Conservation (phyloP, 1,140 invertebrate genomes). For the Magallana gigas region DNA sequence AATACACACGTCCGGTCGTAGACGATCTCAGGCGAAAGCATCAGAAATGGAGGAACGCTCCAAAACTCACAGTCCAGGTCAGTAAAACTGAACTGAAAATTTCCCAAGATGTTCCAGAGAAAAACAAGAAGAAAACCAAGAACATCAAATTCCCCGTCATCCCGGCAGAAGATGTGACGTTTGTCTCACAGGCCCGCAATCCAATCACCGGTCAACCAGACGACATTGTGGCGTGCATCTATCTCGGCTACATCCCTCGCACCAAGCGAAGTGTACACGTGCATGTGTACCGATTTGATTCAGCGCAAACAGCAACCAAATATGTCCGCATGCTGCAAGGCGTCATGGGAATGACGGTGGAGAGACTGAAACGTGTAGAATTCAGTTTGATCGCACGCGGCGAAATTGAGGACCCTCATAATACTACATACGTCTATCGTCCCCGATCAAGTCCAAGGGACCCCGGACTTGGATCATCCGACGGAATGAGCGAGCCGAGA, state of each 20-base stretch:
- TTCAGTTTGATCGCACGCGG: slow-evolving; percentile 70
- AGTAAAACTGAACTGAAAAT: slow-evolving; percentile 96
- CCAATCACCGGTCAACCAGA: slow-evolving; percentile 79
- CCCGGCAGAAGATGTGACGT: slow-evolving; percentile 73
- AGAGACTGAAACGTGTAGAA: slow-evolving; percentile 78
- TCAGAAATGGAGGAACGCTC: slow-evolving; percentile 90
- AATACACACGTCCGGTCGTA: slow-evolving; percentile 90
- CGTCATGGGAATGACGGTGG: slow-evolving; percentile 90
- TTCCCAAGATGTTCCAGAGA: slow-evolving; percentile 84
- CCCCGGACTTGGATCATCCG: slow-evolving; percentile 54
- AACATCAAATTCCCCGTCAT: slow-evolving; percentile 75
- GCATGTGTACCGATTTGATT: slow-evolving; percentile 96
- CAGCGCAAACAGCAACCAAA: slow-evolving; percentile 92
- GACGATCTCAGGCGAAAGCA: slow-evolving; percentile 86
- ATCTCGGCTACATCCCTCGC: slow-evolving; percentile 83
- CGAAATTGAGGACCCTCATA: slow-evolving; percentile 66
- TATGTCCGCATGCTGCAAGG: slow-evolving; percentile 90
- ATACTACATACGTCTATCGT: slow-evolving; percentile 51
- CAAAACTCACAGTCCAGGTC: slow-evolving; percentile 86
- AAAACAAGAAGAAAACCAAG: slow-evolving; percentile 68
- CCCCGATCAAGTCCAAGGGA: background rate
- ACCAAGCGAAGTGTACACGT: slow-evolving; percentile 92
- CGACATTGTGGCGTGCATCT: slow-evolving; percentile 94
- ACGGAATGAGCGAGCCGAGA: slow-evolving; percentile 63
- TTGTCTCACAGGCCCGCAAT: slow-evolving; percentile 62